Percentiles rank a stretch among this genome's conserved stretches.
Evolutionary conservation across 2,888 invertebrate genomes (phyloP).

Genomic region (Drosophila austrosaltans): DNA sequence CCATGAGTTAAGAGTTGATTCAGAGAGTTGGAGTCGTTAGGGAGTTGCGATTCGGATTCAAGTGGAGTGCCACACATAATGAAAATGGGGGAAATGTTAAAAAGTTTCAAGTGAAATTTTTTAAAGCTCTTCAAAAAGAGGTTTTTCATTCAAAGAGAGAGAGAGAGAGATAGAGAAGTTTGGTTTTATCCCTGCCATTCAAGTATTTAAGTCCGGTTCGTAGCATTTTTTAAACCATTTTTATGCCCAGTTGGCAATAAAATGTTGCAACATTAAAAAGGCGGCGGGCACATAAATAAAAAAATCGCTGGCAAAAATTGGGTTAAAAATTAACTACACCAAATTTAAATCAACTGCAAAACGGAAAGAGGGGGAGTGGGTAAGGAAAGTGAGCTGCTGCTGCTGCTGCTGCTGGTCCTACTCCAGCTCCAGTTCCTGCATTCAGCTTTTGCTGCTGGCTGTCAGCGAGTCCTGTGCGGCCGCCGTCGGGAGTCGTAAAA

Average conservation of each 20-base stretch:
- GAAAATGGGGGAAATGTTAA: slow-evolving; percentile 10
- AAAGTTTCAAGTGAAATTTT: slow-evolving; percentile 32
- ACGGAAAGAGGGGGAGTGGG: neutral
- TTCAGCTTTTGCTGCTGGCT: slow-evolving; percentile 34
- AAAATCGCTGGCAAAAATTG: slow-evolving; percentile 58
- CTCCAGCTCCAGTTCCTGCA: neutral
- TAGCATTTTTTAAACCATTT: slow-evolving; percentile 21
- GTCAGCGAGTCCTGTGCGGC: slow-evolving; percentile 63
- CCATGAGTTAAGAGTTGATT: slow-evolving; percentile 16
- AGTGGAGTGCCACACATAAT: neutral
- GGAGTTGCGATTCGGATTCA: slow-evolving; percentile 17
- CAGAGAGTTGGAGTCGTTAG: slow-evolving; percentile 19
- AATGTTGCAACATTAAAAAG: slow-evolving; percentile 72
- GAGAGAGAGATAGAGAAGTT: neutral
- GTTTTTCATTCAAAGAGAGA: slow-evolving; percentile 29
- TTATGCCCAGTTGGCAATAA: slow-evolving; percentile 58
- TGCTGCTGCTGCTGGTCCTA: slow-evolving; percentile 21
- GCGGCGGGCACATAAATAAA: slow-evolving; percentile 71
- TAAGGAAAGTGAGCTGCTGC: slow-evolving; percentile 14
- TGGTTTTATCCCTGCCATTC: slow-evolving; percentile 24
- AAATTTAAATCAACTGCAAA: slow-evolving; percentile 71
- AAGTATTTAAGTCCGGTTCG: slow-evolving; percentile 27
- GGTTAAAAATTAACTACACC: slow-evolving; percentile 76
- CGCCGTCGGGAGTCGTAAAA: slow-evolving; percentile 69
- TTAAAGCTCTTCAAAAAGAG: slow-evolving; percentile 36